Evolutionary conservation across 1,140 invertebrate species (phyloP).

Genomic region (Trinorchestia longiramus): DNA sequence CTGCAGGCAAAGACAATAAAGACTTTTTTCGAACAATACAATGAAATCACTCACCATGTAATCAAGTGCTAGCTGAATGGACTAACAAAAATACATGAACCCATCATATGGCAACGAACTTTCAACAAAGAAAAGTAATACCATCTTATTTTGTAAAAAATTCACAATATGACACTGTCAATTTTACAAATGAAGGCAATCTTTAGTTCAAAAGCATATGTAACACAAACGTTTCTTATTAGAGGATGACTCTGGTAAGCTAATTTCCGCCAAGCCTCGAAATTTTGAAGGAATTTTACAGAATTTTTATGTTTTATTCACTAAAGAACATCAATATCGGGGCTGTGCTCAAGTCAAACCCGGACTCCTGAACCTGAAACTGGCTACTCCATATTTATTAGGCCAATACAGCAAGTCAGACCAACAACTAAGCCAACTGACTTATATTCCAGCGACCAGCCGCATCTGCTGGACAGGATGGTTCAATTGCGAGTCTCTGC

Average conservation of each 20-base stretch:
- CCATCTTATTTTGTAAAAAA: too few species aligned
- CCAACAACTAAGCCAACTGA: slow-evolving; percentile 11
- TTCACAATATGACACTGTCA: too few species aligned
- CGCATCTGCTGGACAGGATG: neutral
- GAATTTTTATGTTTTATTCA: neutral
- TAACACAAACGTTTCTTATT: too few species aligned
- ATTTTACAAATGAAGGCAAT: too few species aligned
- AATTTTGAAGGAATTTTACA: neutral
- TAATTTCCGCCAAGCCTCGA: neutral
- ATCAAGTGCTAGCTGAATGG: too few species aligned
- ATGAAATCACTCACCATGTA: too few species aligned
- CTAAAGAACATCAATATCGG: neutral
- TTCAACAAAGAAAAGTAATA: too few species aligned
- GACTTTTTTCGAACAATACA: too few species aligned
- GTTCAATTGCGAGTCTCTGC: neutral
- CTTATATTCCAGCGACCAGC: neutral
- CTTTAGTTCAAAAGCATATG: too few species aligned
- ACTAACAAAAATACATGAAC: too few species aligned
- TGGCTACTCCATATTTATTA: slow-evolving; percentile 38
- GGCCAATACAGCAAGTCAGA: slow-evolving; percentile 6
- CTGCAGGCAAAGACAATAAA: too few species aligned
- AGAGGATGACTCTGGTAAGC: neutral
- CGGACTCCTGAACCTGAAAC: neutral
- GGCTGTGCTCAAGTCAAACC: neutral
- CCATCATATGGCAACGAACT: too few species aligned